Base-by-base conservation (phyloP, 2,888 invertebrate species). In the Stenotaenia linearis region DNA sequence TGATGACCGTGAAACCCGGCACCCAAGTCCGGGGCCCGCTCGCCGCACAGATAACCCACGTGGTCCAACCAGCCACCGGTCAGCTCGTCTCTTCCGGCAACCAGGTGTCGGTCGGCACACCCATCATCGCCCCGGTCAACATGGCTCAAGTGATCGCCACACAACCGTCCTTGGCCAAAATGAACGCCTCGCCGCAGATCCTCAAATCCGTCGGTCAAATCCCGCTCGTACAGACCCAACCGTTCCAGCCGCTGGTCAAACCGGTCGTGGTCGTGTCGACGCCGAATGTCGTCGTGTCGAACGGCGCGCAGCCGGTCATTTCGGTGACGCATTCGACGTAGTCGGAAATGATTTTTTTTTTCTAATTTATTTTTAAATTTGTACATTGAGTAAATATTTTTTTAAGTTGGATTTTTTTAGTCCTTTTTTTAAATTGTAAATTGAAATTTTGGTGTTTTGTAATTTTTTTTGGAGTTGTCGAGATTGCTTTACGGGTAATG, bases 221-320 rank as follows among this genome's bases (percentile, higher is more conserved):
- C 15, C 79, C 79, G 5, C 18, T 79, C 21, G 18, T 79, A n/a
- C 69, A 21, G 25, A 61, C 78, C 25, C 79, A 79, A 23, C 80
- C 77, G 21, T 25, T 77, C 12, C 80, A 79, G 79, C 61, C 80
- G 1, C 18, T 80, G 35, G 80, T 80, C 23, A 79, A 79, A 35
- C 80, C 80, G 3, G 74, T 80, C n/a, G 80, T 80, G 15, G 56
- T 80, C 45, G 79, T 80, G 21, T 78, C 80, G 15, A 28, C 80
- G 10, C 61, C 61, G 7, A 80, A 32, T 21, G 45, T 80, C 0
- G 79, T 78, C 10, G 18, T 56, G 21, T 3, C 56, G 3, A 56
- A 75, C 40, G 32, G 30, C 50, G 1, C 18, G 12, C n/a, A 15
- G 15, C 12, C 40, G 12, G 15, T n/a, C 15, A n/a, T n/a, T n/a